Evolutionary conservation across 2,888 invertebrate genomes (phyloP), one percentile per base, ranked within the genome.

Genomic region (Drosophila multiciliata): DNA sequence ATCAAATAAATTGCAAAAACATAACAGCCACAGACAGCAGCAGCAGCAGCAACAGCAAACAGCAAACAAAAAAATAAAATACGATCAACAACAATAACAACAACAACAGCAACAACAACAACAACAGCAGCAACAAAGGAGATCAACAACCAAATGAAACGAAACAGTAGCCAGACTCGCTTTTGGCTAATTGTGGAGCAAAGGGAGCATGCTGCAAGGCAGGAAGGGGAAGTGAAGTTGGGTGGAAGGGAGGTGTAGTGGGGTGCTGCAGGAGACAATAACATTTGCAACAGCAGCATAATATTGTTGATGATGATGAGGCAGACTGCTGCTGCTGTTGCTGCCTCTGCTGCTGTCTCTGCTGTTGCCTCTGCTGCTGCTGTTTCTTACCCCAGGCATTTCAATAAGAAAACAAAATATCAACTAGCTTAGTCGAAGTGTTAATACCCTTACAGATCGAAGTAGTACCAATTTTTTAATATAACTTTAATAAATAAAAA

Each of bases 1-100:
- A 87, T 90, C 88, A 87, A 84, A 90, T 87, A 89, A 87, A 87
- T 87, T 87, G 89, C 87, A 75, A 67, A 72, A 77, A 73, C 54
- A 61, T 66, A 54, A 40, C 23, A 53, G 40, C 20, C 23, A 62
- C 23, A 54, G 26, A 63, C 38, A 12, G 32, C 35, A 26, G n/a
- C 12, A 59, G 55, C 23, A 63, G 11, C 36, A 60, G n/a, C 11
- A 23, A 61, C 40, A 11, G 29, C 38, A 32, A 59, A 64, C 40
- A 62, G 23, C 33, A 61, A 67, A 45, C 36, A 67, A 32, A 42
- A 26, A 29, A 32, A 62, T 32, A 73, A 66, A 66, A 73, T 69
- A 40, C 38, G 57, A 57, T 57, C 79, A 87, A 55, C 80, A 75
- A 62, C 66, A 63, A 52, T 60, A 67, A 6, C 26, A 61, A n/a